These are phyloP conservation scores for Calosoma granatense DNA, from an alignment of 1,140 invertebrate genomes.

Conservation along the genomic window DNA sequence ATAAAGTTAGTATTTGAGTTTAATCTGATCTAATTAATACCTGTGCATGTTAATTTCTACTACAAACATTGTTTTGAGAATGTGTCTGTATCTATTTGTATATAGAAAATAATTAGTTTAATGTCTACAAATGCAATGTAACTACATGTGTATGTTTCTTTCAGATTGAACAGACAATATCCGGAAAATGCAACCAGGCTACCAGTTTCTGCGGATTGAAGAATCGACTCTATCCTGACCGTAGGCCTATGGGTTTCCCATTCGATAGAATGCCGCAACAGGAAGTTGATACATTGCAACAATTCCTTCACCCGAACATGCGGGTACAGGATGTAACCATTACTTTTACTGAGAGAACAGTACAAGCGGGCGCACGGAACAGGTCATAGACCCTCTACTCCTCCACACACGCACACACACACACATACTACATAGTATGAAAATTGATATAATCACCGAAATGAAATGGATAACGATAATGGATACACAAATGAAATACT, in stretches of 20 bases:
- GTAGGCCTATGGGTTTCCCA: conserved; percentile 61
- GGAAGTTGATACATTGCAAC: conserved; percentile 38
- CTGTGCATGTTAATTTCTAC: no score
- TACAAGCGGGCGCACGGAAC: no score
- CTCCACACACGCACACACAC: background rate
- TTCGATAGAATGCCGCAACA: conserved; percentile 51
- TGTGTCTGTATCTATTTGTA: background rate
- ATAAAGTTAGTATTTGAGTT: conserved; percentile 21
- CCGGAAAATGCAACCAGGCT: conserved; percentile 49
- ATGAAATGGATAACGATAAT: no score
- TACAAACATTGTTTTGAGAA: no score
- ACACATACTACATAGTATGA: no score
- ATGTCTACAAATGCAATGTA: background rate
- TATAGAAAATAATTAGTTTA: background rate
- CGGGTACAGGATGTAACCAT: conserved; percentile 40
- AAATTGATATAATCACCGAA: no score
- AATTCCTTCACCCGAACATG: conserved; percentile 60
- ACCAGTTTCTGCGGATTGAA: conserved; percentile 61
- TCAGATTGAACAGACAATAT: conserved; percentile 19
- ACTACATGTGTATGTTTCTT: background rate
- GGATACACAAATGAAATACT: no score
- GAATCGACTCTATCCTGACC: conserved; percentile 59
- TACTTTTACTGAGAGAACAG: conserved; percentile 32
- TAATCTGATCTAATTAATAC: background rate
- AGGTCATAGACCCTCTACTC: background rate